Base-by-base conservation (phyloP, 2,888 invertebrate species). In the Eudemis profundana region DNA sequence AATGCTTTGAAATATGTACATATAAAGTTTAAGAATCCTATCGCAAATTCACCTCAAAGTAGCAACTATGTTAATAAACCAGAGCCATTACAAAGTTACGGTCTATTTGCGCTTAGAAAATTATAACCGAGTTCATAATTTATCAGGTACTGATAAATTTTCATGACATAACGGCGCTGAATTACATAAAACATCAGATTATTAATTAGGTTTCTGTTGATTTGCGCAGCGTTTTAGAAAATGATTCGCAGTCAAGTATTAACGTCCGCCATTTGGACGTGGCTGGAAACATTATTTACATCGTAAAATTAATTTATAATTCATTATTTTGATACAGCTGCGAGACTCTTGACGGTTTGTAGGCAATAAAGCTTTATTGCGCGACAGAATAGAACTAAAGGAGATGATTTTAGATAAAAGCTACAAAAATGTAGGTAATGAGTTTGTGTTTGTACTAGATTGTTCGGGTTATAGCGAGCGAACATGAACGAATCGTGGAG, bases 231-330 rank as follows among this genome's bases (percentile, higher is more conserved):
- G 50, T 44, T 65, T 59, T 36, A 40, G 51, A 65, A 60, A 53
- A 56, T 36, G 64, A 60, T 27, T 65, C 36, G 51, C 38, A 53
- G 59, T 46, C 53, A 47, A 64, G 57, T 57, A 59, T 65, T 65
- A 65, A 65, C 53, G 65, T 27, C 14, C 38, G 12, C 38, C 40
- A 53, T 65, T 65, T 38, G 46, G 65, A 53, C 65, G 53, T 10
- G 8, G 46, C 38, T 53, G 36, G 49, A 27, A 65, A 65, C 60
- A 47, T 53, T 65, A 65, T 60, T 65, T 60, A 65, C 65, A 47
- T 60, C 60, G 60, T 60, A 60, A 65, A 65, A 65, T 60, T 60
- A 53, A 65, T 65, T 65, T 65, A 65, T 60, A 65, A 47, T 65
- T 60, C 53, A 65, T 65, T 60, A 65, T 65, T 65, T 60, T 65